These are phyloP conservation scores for Phrixothrix hirtus DNA, from an alignment of 2,888 invertebrate genomes.

Conservation along the genomic window DNA sequence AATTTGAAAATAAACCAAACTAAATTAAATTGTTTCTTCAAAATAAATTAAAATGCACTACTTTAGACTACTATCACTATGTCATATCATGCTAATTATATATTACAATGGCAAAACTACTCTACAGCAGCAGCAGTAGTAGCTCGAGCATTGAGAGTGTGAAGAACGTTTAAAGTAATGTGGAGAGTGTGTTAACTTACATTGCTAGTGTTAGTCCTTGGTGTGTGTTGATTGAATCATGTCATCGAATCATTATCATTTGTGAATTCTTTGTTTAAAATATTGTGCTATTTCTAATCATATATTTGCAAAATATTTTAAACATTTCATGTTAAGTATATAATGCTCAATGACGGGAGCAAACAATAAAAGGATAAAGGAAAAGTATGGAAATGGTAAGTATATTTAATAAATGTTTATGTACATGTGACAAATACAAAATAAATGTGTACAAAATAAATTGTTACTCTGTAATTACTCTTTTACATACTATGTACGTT, in stretches of 20 bases:
- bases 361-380: neutral
- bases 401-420: neutral
- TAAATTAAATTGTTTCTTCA: constrained; percentile 14
- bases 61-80: constrained; percentile 14
- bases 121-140: constrained; percentile 24
- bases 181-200: constrained; percentile 53
- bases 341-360: constrained; percentile 13
- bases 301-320: constrained; percentile 12
- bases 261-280: constrained; percentile 21
- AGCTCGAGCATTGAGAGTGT: constrained; percentile 31
- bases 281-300: constrained; percentile 3
- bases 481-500: too few relatives aligned
- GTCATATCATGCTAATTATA: constrained; percentile 18
- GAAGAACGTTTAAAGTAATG: constrained; percentile 39
- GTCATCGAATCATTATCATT: constrained; percentile 23
- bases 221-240: constrained; percentile 30
- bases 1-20: too few relatives aligned
- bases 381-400: neutral
- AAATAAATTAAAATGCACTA: constrained; percentile 17
- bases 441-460: too few relatives aligned
- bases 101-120: constrained; percentile 20
- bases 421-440: too few relatives aligned
- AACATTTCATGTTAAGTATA: constrained; percentile 18
- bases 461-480: too few relatives aligned
- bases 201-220: constrained; percentile 52